phyloP scores from a whole-genome alignment of 2,888 invertebrate species.

The Nebria brevicollis region DNA sequence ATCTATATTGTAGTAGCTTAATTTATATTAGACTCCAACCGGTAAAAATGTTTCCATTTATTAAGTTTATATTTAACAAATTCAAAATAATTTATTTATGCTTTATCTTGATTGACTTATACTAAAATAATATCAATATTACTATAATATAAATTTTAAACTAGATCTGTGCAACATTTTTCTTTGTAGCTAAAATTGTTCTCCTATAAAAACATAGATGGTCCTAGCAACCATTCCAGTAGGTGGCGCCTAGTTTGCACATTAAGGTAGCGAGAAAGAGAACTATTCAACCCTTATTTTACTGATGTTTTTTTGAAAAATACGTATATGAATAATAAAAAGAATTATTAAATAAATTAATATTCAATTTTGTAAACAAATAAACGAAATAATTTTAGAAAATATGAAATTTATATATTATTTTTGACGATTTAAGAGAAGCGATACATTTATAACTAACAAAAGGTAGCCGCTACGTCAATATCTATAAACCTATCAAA shows the following conservation, averaged over 20 bases:
- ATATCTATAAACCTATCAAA: not conserved
- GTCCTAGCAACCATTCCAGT: not conserved
- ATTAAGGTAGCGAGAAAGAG: not conserved
- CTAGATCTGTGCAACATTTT: not conserved
- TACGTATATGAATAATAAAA: too few species aligned
- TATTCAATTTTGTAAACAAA: too few species aligned
- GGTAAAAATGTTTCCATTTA: not conserved
- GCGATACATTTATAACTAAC: too few species aligned
- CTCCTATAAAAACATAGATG: not conserved
- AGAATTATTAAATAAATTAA: too few species aligned
- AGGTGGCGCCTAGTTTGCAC: not conserved
- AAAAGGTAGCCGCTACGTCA: not conserved
- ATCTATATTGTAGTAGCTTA: not conserved
- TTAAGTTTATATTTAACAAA: not conserved
- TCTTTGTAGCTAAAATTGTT: not conserved
- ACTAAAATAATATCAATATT: not conserved
- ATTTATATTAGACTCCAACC: not conserved
- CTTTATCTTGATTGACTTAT: not conserved
- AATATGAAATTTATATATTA: too few species aligned
- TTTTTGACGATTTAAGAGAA: too few species aligned
- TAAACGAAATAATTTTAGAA: too few species aligned
- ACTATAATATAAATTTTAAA: not conserved
- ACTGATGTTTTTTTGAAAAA: too few species aligned
- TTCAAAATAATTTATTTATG: not conserved
- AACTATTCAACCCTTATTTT: not conserved